Evolutionary conservation across 2,113 vertebrate genomes (phyloP).

Genomic region (Serinus canaria): DNA sequence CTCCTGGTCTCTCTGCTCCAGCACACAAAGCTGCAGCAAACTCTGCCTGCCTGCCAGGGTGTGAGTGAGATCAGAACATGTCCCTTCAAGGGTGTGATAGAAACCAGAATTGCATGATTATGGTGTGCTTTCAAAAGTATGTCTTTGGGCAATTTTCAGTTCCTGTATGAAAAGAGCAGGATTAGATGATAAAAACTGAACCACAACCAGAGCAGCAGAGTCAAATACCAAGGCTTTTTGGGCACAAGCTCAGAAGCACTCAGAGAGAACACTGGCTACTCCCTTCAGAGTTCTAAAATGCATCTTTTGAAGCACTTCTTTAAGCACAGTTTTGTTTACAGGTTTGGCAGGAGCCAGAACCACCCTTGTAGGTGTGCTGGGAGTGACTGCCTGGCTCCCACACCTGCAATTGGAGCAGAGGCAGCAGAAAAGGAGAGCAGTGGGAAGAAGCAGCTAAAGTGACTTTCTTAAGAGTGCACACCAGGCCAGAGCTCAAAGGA

Average conservation of each 20-base stretch:
- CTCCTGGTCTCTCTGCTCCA: neutral
- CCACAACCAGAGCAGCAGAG: neutral
- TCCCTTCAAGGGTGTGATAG: neutral
- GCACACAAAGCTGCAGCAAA: neutral
- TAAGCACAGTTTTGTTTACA: neutral
- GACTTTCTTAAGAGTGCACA: neutral
- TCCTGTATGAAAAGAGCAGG: neutral
- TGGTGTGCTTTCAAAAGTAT: neutral
- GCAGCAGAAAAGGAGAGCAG: neutral
- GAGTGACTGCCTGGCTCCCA: fast-evolving
- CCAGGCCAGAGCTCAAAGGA: neutral
- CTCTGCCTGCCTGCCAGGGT: neutral
- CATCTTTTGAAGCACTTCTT: neutral
- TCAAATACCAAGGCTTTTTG: neutral
- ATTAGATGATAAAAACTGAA: neutral
- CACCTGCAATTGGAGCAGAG: neutral
- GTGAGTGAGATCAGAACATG: neutral
- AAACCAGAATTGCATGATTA: conserved; percentile 15
- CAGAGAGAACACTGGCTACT: neutral
- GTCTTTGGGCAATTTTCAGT: neutral
- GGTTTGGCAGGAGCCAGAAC: neutral
- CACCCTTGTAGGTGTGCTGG: neutral
- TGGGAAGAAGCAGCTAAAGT: neutral
- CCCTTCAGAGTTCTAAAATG: neutral
- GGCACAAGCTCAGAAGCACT: neutral